Base-by-base conservation (phyloP, 2,888 invertebrate genomes). In the Hirtodrosophila duncani region DNA sequence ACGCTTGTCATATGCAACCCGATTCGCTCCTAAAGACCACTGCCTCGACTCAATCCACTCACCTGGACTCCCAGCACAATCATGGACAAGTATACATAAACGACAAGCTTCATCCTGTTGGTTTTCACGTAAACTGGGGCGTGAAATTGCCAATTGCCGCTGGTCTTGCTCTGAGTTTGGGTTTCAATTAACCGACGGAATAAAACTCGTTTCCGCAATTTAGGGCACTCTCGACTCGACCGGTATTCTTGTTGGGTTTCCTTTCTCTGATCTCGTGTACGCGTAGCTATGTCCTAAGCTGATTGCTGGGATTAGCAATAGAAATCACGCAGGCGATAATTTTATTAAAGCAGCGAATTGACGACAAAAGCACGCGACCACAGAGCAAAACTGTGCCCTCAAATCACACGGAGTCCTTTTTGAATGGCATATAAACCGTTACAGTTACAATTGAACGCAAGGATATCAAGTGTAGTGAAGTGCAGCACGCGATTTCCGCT, bases 1-100 rank as follows among this genome's bases (percentile, higher is more conserved):
- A 9, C 18, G 26, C 24, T 18, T 34, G 53, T 23, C 23, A 26
- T 43, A 23, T 41, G 21, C 26, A 10, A 2, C 17, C 6, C 31
- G 6, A 8, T 2, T 8, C 20, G 6, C 14, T 1, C 5, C 9
- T 2, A n/a, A n/a, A n/a, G n/a, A 5, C 21, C 9, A 9, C 5
- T 36, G 8, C 8, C 3, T 2, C n/a, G 9, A 3, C n/a, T 4
- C 7, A 7, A 3, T 61, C 49, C 46, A 83, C 84, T 84, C 65
- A 86, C 86, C 86, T 85, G 84, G 39, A 83, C 86, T 43, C 84
- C 79, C 33, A 86, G 71, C 50, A 84, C 81, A 69, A 86, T 81
- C 72, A 86, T 77, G 45, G 85, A 83, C 61, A 86, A 64, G 37
- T 83, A 86, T 52, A 86, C 65, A 56, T 86, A 82, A 18, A 83